Percentiles rank a stretch among this genome's conserved stretches.
Evolutionary conservation across 2,888 invertebrate species (phyloP).

Genomic region (Epiblema foenella): DNA sequence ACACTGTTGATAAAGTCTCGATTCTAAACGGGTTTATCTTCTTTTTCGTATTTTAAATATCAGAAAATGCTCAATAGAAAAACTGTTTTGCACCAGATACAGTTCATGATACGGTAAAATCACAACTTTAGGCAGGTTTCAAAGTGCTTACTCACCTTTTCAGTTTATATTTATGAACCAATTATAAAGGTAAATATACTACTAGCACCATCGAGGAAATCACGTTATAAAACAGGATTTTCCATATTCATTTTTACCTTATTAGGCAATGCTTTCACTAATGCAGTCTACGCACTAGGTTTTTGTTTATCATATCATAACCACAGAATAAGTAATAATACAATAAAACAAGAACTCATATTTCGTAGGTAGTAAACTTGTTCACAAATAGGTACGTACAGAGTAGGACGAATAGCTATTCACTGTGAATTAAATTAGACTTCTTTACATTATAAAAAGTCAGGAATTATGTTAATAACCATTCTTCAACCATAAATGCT

Average conservation of each 20-base stretch:
- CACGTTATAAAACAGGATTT: conserved; percentile 1
- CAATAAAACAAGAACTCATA: no score
- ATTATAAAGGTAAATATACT: background rate
- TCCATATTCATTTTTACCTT: background rate
- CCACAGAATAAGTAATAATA: no score
- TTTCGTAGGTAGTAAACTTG: no score
- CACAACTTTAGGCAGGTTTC: conserved; percentile 3
- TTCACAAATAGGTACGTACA: no score
- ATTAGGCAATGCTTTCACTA: background rate
- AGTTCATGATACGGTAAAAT: conserved; percentile 32
- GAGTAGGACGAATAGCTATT: no score
- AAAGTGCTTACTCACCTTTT: background rate
- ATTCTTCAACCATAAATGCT: no score
- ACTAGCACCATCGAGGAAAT: background rate
- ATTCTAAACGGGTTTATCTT: conserved; percentile 71
- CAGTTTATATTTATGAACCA: background rate
- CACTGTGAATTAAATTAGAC: no score
- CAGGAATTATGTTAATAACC: no score
- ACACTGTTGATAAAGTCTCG: conserved; percentile 72
- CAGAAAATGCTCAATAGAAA: conserved; percentile 18
- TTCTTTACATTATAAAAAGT: no score
- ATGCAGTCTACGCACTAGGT: no score
- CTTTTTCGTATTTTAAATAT: conserved; percentile 60
- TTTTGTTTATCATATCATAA: no score
- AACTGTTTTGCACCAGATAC: conserved; percentile 22